Conservation (phyloP, 2,113 vertebrate species). For the Elephantulus edwardii region DNA sequence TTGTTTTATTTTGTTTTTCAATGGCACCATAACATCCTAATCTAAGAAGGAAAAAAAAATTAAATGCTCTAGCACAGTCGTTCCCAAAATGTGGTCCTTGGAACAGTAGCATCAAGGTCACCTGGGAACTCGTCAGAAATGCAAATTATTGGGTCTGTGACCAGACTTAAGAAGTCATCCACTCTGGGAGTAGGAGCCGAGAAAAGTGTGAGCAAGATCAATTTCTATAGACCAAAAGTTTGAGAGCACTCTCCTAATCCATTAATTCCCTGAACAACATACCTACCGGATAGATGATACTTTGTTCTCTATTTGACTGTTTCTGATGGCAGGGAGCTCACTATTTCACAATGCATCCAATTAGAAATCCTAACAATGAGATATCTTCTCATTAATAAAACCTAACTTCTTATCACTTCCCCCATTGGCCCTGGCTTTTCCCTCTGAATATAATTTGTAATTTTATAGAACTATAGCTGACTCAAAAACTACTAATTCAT, state of each 20-base stretch:
- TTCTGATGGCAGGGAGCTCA: neutral
- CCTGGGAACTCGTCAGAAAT: neutral
- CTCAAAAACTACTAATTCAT: slow-evolving; percentile 55
- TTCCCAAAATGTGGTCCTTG: neutral
- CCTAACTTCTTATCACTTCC: neutral
- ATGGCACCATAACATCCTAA: neutral
- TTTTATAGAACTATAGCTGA: slow-evolving; percentile 42
- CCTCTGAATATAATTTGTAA: neutral
- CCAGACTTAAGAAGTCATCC: neutral
- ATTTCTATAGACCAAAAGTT: neutral
- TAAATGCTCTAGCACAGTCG: neutral
- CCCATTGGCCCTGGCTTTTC: neutral
- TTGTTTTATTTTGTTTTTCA: no score
- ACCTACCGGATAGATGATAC: neutral
- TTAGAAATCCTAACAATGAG: neutral
- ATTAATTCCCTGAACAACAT: neutral
- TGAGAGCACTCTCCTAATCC: neutral
- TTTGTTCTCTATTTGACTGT: neutral
- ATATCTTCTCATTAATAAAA: slow-evolving; percentile 10
- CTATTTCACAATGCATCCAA: neutral
- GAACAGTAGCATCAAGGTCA: neutral
- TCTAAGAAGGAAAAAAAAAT: neutral
- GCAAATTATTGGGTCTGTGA: neutral
- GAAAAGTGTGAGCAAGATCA: neutral
- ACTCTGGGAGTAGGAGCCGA: neutral